Evolutionary conservation across 2,888 invertebrate species (phyloP), one percentile per base, ranked within the genome.

Genomic region (Strigamia maritima): DNA sequence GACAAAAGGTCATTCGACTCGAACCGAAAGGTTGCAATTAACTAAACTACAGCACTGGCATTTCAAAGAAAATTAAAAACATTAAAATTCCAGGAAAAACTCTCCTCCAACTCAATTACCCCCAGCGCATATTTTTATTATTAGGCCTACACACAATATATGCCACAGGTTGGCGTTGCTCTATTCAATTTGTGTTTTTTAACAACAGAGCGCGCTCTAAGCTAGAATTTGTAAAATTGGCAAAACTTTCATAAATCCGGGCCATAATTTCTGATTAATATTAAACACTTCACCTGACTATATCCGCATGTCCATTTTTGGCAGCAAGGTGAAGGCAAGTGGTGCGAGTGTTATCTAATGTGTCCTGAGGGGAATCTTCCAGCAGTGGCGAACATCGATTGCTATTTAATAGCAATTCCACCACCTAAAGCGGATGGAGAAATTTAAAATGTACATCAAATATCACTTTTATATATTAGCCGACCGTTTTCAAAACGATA

Each of bases 311-410:
- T 60, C 87, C 87, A 80, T 86, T 86, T 80, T 84, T 84, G 74
- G 86, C 86, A 24, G 87, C 87, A 49, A 86, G 83, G 81, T 87
- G 86, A 31, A 87, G 82, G 80, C 85, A 85, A 6, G 86, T 87
- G 24, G 86, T 85, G 16, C 85, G 82, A 75, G 82, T 83, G 82
- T 85, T 85, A 80, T 86, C 86, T 28, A 83, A 81, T 82, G 84
- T 83, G 81, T 86, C 86, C 74, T 84, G 83, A 19, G 84, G 83
- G 38, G 83, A 83, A 80, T 85, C 84, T 79, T 83, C 82, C 79
- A 87, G 82, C 38, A 86, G 82, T 28, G 83, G 83, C 78, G 84
- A 83, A 82, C 86, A 86, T 77, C 84, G 81, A 80, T 85, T 84
- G 81, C 84, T 86, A 79, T 83, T 82, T 65, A 87, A 77, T 79